Base-by-base conservation (phyloP, 2,113 vertebrate genomes). In the Loxodonta africana region DNA sequence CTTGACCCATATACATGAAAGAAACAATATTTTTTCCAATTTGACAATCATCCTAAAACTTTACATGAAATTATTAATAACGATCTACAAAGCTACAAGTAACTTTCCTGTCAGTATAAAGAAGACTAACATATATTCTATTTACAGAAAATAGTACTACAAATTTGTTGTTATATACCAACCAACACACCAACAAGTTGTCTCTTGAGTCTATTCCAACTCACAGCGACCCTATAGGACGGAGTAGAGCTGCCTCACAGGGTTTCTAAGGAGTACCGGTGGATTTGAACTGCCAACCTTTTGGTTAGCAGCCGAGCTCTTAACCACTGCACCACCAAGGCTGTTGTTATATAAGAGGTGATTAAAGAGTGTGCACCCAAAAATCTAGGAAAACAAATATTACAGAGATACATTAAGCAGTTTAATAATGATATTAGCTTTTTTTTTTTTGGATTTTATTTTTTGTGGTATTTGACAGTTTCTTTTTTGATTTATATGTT, bases 401-500 rank as follows among this genome's bases (percentile, higher is more conserved):
- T 83, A 28, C 20, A 89, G 30, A 69, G 12, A 33, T 48, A 51
- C 21, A 17, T 74, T 17, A 65, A 41, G 65, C 51, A 63, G 17
- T 80, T 74, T 71, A 84, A 83, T 88, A 73, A 94, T 83, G 71
- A 94, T 78, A 78, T 44, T 71, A 76, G 33, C 0, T 48, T 80
- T 78, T 73, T 80, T 78, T 73, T n/a, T 23, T 15, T 15, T 51
- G 80, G 18, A 63, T 60, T 84, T 88, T 30, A 15, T 89, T 88
- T 41, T 30, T 46, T 87, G 15, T 91, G 21, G 4, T 37, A 83
- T 69, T 53, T 65, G 9, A 69, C n/a, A 28, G 11, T 71, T 87
- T 91, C 62, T 71, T 86, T 86, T 37, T 20, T 14, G 30, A 91
- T 23, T 15, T 60, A 71, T 57, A 21, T 25, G 5, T 96, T 44